Percentiles rank a stretch among this genome's conserved stretches.
Evolutionary conservation across 1,140 invertebrate species (phyloP).

Genomic region (Bombus picipes): DNA sequence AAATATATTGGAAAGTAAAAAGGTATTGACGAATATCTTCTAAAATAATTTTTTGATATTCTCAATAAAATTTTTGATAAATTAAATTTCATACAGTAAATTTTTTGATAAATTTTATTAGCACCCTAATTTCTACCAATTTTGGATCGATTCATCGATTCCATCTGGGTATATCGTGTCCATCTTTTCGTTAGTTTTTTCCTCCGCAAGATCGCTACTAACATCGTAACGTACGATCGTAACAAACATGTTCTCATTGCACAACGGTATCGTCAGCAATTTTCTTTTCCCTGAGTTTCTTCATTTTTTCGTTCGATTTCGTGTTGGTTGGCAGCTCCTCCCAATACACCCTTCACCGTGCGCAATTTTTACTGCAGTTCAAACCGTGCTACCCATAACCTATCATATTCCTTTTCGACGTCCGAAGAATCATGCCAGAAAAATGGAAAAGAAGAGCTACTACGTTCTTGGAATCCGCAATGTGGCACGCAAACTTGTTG

Average conservation of each 20-base stretch:
- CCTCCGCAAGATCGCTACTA: background rate
- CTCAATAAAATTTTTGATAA: no score
- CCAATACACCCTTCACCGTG: background rate
- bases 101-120: no score
- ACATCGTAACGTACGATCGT: no score
- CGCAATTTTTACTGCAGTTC: conserved; percentile 36
- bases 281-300: background rate
- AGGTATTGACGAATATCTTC: no score
- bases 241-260: conserved; percentile 11
- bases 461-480: conserved; percentile 4
- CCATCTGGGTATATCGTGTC: background rate
- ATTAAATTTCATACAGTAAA: no score
- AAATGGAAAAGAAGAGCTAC: background rate
- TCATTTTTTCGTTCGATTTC: background rate
- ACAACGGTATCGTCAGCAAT: conserved; percentile 31
- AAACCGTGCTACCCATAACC: background rate
- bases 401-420: conserved; percentile 24
- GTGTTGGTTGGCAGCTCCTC: background rate
- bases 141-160: background rate
- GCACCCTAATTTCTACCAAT: background rate
- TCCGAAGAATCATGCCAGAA: conserved; percentile 8
- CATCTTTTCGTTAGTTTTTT: background rate
- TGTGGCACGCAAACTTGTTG: background rate
- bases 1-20: no score
- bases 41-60: no score